Conservation (phyloP, 1,140 invertebrate genomes). For the Cydia strobilella region DNA sequence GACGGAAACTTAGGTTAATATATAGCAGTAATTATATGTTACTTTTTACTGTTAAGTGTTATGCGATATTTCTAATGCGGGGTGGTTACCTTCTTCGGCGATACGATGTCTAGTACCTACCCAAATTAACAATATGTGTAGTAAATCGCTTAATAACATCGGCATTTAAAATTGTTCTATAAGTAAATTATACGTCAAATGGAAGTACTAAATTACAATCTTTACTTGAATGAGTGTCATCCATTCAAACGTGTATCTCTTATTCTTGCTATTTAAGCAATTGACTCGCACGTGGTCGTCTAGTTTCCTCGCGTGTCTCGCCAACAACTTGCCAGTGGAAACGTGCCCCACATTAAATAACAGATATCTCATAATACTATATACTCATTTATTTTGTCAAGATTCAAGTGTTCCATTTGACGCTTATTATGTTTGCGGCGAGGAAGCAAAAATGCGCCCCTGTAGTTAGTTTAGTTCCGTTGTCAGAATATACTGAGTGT, state of each 20-base stretch:
- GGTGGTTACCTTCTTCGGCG: background rate
- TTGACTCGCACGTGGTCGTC: background rate
- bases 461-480: too few species aligned
- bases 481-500: too few species aligned
- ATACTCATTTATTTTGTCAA: background rate
- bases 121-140: background rate
- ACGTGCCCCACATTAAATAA: slow-evolving; percentile 2
- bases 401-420: background rate
- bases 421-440: background rate
- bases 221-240: background rate
- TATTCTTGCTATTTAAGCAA: background rate
- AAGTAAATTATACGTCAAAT: background rate
- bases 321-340: background rate
- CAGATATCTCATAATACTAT: background rate
- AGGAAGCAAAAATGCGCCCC: background rate
- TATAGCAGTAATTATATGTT: background rate
- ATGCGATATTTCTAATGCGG: background rate
- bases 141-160: background rate
- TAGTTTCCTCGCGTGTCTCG: slow-evolving; percentile 6
- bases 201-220: background rate
- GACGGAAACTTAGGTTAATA: background rate
- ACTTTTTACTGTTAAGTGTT: slow-evolving; percentile 3
- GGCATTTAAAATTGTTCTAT: background rate
- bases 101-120: background rate
- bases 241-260: background rate